phyloP scores from a whole-genome alignment of 2,888 invertebrate genomes.

The Silvanus unidentatus region DNA sequence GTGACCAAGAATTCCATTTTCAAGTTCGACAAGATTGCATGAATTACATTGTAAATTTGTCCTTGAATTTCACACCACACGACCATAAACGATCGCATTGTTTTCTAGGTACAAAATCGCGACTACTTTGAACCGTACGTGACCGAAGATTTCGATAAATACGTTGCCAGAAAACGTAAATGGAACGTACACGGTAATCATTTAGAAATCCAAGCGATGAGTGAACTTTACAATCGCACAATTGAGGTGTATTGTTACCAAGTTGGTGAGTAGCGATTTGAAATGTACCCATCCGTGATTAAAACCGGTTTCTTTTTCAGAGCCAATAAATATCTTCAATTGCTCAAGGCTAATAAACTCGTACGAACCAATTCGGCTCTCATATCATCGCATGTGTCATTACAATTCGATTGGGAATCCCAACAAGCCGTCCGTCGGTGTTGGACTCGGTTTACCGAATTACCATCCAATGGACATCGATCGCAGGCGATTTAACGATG shows the following conservation, averaged over 20 bases:
- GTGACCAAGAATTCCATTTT: slow-evolving; percentile 84
- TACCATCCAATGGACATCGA: slow-evolving; percentile 71
- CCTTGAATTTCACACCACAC: not conserved
- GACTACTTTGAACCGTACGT: slow-evolving; percentile 85
- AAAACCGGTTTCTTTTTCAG: slow-evolving; percentile 41
- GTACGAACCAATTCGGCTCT: slow-evolving; percentile 73
- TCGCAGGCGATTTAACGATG: slow-evolving; percentile 65
- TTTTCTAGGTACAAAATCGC: slow-evolving; percentile 66
- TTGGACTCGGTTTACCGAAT: slow-evolving; percentile 77
- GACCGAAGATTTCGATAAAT: slow-evolving; percentile 81
- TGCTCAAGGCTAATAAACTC: slow-evolving; percentile 64
- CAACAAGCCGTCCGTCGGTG: slow-evolving; percentile 72
- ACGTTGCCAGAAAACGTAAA: slow-evolving; percentile 72
- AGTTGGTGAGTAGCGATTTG: slow-evolving; percentile 51
- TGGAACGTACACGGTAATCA: slow-evolving; percentile 84
- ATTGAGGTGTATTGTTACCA: slow-evolving; percentile 81
- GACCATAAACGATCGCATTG: not conserved
- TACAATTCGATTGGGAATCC: slow-evolving; percentile 87
- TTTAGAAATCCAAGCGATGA: slow-evolving; percentile 85
- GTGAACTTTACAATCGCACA: slow-evolving; percentile 81
- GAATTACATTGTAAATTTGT: slow-evolving; percentile 74
- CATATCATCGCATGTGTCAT: slow-evolving; percentile 81
- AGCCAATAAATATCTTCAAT: slow-evolving; percentile 83
- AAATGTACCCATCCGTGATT: slow-evolving; percentile 3
- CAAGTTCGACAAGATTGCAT: slow-evolving; percentile 78